phyloP scores from a whole-genome alignment of 2,888 invertebrate species.

The Steinernema scapterisci region DNA sequence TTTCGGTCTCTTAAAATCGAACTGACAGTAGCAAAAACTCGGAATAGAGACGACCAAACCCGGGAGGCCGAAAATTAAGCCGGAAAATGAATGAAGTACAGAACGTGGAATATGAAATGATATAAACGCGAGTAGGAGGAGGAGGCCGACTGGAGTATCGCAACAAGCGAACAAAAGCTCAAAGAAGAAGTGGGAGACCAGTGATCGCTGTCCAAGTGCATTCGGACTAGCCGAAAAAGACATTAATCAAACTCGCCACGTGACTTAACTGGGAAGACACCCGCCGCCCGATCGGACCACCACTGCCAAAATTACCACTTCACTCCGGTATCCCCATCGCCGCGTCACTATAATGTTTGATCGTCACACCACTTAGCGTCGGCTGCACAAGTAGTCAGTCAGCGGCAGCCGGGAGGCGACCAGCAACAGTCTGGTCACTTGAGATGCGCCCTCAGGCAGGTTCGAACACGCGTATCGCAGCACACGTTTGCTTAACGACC shows the following conservation, averaged over 20 bases:
- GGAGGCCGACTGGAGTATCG: background rate
- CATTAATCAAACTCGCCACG: constrained; percentile 25
- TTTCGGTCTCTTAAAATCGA: no score
- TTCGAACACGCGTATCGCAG: constrained; percentile 22
- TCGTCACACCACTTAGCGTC: constrained; percentile 10
- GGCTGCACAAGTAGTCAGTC: background rate
- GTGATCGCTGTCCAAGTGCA: constrained; percentile 1
- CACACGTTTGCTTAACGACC: constrained; percentile 2
- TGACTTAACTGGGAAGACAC: constrained; percentile 11
- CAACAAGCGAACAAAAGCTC: background rate
- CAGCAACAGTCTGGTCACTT: constrained; percentile 22
- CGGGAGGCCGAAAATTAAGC: background rate
- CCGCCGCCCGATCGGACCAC: background rate
- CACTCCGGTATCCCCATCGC: background rate
- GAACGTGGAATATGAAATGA: background rate
- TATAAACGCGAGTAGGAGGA: background rate
- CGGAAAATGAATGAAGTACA: background rate
- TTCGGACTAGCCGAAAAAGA: constrained; percentile 14
- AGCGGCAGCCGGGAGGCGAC: background rate
- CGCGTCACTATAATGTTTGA: constrained; percentile 12
- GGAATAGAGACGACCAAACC: background rate
- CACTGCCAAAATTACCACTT: constrained; percentile 26
- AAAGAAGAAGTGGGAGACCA: background rate
- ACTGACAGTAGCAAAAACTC: no score
- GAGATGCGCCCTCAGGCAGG: constrained; percentile 25